A percentile compares a stretch with the other conserved stretches of the same genome.
Evolutionary conservation across 1,140 invertebrate species (phyloP).

Genomic region (Thaumatotibia leucotreta): DNA sequence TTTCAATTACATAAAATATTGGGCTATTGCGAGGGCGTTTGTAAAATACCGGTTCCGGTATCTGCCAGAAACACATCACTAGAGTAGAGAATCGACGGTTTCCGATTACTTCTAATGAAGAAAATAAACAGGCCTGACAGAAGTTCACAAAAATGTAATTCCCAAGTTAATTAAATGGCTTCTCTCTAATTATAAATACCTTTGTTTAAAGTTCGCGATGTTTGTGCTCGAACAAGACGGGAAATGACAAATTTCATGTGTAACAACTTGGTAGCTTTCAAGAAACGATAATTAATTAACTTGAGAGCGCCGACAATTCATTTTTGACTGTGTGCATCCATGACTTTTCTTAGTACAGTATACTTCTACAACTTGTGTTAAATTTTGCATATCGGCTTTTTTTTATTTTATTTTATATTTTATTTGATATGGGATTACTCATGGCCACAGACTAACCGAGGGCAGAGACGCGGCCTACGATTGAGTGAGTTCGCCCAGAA

Average conservation of each 20-base stretch:
- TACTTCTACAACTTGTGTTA: too few species aligned
- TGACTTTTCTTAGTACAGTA: too few species aligned
- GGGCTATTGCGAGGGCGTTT: neutral
- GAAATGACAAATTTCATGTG: constrained; percentile 34
- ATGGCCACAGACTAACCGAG: too few species aligned
- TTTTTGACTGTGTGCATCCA: too few species aligned
- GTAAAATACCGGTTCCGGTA: neutral
- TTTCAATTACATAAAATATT: neutral
- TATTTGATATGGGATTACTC: too few species aligned
- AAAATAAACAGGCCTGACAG: constrained; percentile 21
- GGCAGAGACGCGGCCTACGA: too few species aligned
- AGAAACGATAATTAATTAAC: too few species aligned
- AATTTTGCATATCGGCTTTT: too few species aligned
- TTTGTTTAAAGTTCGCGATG: neutral
- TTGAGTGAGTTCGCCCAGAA: too few species aligned
- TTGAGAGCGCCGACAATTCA: too few species aligned
- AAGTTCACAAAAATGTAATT: constrained; percentile 8
- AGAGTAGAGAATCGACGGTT: constrained; percentile 18
- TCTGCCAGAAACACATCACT: neutral
- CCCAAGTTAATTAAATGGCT: constrained; percentile 39
- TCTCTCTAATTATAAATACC: constrained; percentile 40
- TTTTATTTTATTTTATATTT: too few species aligned
- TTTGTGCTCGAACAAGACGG: neutral
- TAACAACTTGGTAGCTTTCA: too few species aligned
- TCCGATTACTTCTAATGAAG: constrained; percentile 24